Evolutionary conservation across 2,113 vertebrate species (phyloP).

Genomic region (Phrynocephalus versicolor): DNA sequence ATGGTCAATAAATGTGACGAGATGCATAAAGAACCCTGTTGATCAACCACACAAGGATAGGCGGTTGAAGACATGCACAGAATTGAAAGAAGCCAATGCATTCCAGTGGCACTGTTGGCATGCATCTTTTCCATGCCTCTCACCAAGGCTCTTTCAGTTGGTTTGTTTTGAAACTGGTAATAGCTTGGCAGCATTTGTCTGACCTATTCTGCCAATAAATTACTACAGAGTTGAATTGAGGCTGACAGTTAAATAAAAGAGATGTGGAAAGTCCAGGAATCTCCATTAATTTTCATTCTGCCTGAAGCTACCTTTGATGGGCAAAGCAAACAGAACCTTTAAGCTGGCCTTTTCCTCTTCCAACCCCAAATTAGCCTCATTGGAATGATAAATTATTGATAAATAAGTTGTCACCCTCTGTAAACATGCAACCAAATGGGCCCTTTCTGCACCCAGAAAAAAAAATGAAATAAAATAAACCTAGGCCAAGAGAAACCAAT

Average conservation of each 20-base stretch:
- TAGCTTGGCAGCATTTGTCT: neutral
- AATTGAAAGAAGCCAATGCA: neutral
- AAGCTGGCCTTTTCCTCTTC: rapidly evolving
- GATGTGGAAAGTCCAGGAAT: neutral
- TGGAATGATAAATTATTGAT: rapidly evolving
- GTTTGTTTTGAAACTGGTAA: conserved; percentile 4
- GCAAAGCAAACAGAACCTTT: neutral
- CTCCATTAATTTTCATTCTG: neutral
- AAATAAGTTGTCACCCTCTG: neutral
- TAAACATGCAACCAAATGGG: rapidly evolving
- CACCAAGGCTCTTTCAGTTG: neutral
- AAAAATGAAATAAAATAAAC: neutral
- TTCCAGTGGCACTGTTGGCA: neutral
- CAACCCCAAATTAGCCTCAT: rapidly evolving
- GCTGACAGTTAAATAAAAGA: neutral
- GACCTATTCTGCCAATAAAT: conserved; percentile 6
- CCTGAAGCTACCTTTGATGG: neutral
- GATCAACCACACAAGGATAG: neutral
- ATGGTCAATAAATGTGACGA: neutral
- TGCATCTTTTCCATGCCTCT: neutral
- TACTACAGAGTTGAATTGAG: conserved; percentile 16
- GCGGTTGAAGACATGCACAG: neutral
- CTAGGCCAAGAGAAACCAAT: neutral
- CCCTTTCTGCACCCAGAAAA: neutral
- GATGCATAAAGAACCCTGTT: neutral